Base-by-base conservation (phyloP, 2,797 vertebrate genomes). In the Eptatretus atami region DNA sequence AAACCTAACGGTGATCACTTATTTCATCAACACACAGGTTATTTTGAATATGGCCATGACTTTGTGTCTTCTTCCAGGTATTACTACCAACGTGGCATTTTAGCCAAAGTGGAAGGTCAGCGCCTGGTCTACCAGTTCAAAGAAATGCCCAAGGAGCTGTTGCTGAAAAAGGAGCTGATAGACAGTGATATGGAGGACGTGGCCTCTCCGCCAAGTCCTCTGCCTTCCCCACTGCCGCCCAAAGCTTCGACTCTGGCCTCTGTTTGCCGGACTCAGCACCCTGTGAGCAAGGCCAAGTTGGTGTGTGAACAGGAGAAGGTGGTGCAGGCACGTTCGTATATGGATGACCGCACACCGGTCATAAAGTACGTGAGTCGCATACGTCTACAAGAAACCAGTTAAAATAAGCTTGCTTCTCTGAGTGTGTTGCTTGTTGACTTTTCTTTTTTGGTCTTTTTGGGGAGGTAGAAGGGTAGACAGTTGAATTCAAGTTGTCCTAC, bases 11-110 rank as follows among this genome's bases (percentile, higher is more conserved):
- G 31, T 44, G 31, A 44, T 44, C 1, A 3, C 3, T 44, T 44
- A 44, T 44, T 44, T 44, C 31, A 44, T 61, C 57, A 61, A 61
- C 57, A 25, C 6, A 15, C 55, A 9, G 15, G 9, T 60, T 24
- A 60, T 15, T 24, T 15, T 24, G 11, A 8, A 24, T 60, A 24
- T 11, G 55, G 15, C 55, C 11, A 9, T 15, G n/a, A 25, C 57
- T 15, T 24, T 12, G 15, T 53, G 53, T 66, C 63, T 24, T 31
- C 60, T 15, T 65, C 68, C 71, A 95, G 88, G 76, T 96, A 96
- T 73, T 96, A 96, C 73, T 96, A 96, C 75, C 90, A 96, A 76
- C 85, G 90, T 71, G 90, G 90, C 71, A 96, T 96, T 66, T 76
- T 96, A 69, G 86, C 90, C 70, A 96, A 96, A 74, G 90, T 96